Evolutionary conservation across 1,140 invertebrate genomes (phyloP), one percentile per base, ranked within the genome.

Genomic region (Galleria mellonella): DNA sequence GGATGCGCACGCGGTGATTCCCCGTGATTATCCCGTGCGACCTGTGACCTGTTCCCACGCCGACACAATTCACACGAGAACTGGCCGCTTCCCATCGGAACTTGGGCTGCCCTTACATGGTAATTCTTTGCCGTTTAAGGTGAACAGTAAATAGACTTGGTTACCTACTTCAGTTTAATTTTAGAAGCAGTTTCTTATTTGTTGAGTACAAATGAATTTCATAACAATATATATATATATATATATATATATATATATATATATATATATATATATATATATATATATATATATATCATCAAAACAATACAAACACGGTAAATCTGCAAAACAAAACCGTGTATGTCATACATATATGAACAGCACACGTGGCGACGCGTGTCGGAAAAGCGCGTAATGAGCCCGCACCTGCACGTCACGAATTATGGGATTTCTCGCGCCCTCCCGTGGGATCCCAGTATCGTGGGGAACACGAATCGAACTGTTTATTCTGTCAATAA

Each of bases 381-480:
- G 79, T 32, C 72, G 60, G 68, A 57, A 79, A 72, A 75, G 62
- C 66, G 55, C 62, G 70, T 81, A 84, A 82, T 82, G 75, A 84
- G 71, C 66, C 69, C 69, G 74, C 81, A 84, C 81, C 81, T 82
- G 81, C 72, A 73, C 53, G 67, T 55, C 54, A 72, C 67, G 75
- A 72, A 82, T 84, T 82, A 84, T 72, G 71, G 81, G 81, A 82
- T 84, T 82, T 84, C 77, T 82, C 74, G 77, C 77, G 74, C 81
- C 78, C 81, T 84, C 81, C 76, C 81, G 78, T 84, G 78, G 72
- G 81, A 83, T 23, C 6, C 17, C 6, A 23, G 17, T 23, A 23
- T 23, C 17, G 17, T 23, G 33, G 63, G 47, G 58, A 63, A 23
- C 17, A 23, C 17, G 64, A 60, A 60, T 50, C 49, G 62, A 62